Conservation (phyloP, 2,888 invertebrate species). For the Chromoteleia sp. region DNA sequence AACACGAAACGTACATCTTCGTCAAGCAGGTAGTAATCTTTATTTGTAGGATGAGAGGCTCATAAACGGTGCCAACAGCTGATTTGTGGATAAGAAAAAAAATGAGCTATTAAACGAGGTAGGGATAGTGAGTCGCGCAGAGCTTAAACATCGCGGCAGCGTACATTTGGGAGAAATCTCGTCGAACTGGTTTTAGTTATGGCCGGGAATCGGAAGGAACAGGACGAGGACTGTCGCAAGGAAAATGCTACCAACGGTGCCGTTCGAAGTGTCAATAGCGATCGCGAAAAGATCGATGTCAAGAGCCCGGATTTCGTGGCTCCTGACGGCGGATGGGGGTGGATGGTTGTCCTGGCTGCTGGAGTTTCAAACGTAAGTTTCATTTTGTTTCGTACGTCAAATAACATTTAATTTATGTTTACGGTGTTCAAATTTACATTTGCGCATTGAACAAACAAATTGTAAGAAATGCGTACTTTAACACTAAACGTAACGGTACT, state of each 20-base stretch:
- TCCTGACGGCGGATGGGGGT: conserved; percentile 92
- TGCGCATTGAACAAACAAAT: no score
- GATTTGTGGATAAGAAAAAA: conserved; percentile 27
- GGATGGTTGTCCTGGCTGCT: conserved; percentile 90
- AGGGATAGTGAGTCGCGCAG: conserved; percentile 58
- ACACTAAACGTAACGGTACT: no score
- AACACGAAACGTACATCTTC: no score
- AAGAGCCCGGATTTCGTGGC: conserved; percentile 86
- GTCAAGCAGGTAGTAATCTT: no score
- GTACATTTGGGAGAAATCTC: conserved; percentile 63
- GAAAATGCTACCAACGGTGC: conserved; percentile 31
- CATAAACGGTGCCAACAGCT: conserved; percentile 14
- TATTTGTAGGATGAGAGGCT: conserved; percentile 4
- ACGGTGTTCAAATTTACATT: no score
- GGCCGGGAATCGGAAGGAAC: conserved; percentile 65
- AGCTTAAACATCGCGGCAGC: conserved; percentile 35
- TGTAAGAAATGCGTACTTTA: no score
- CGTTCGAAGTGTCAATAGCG: conserved; percentile 1
- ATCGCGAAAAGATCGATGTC: conserved; percentile 36
- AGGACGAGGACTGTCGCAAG: conserved; percentile 40
- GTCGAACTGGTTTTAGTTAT: conserved; percentile 64
- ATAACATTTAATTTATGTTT: no score
- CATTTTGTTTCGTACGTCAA: no score
- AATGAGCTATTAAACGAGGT: conserved; percentile 33
- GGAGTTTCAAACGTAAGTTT: conserved; percentile 91